Evolutionary conservation across 2,888 invertebrate species (phyloP), one percentile per base, ranked within the genome.

Genomic region (Baccha elongata): DNA sequence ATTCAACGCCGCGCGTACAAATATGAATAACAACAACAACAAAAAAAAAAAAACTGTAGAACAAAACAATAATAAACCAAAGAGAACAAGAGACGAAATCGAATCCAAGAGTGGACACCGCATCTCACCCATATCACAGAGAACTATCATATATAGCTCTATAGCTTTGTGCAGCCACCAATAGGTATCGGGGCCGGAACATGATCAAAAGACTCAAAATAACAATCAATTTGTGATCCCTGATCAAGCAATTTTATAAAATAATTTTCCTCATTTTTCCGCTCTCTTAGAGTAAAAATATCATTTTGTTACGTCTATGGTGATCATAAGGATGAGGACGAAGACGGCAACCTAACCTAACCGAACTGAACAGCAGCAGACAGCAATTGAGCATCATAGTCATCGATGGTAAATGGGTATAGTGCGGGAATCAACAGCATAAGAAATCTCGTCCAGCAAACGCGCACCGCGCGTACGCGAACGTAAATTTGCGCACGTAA

Each of bases 161-260:
- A n/a, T n/a, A 23, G 40, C 44, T 69, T 35, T 15, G 17, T 42
- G 42, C 48, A 52, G 65, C 60, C 60, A 60, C 62, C 62, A 62
- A 75, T 76, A n/a, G n/a, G n/a, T n/a, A 60, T 29, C 78, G 69
- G 37, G 68, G 78, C 83, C 83, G 83, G 72, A 83, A 83, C 83
- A 83, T 83, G 83, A 83, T 83, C 83, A 84, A 84, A 84, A 84
- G 79, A 84, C 65, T 85, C 87, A 88, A 88, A 89, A 89, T 88
- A 89, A 89, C 89, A 89, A 88, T 89, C 89, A 89, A 89, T 89
- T 89, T 89, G 89, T 88, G 87, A 87, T 88, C 88, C 87, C 88
- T 88, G 88, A 88, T 88, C 88, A 88, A 88, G 88, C 87, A 88
- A 88, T 88, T 87, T 86, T 86, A 87, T 88, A 87, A 87, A 85